These are phyloP conservation scores for Leptinotarsa juncta DNA, from an alignment of 2,888 invertebrate species.

Conservation along the genomic window DNA sequence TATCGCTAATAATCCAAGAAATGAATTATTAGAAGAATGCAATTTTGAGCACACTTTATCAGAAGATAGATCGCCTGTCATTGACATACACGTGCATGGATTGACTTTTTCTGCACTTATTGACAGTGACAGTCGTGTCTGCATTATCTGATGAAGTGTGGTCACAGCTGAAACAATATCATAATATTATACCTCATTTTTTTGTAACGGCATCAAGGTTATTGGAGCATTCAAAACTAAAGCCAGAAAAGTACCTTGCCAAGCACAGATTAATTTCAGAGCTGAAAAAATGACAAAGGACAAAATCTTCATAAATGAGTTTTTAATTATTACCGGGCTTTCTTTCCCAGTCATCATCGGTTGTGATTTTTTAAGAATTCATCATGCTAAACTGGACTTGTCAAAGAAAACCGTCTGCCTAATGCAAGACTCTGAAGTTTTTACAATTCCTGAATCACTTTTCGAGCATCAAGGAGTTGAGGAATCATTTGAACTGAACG, in stretches of 20 bases:
- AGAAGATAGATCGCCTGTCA: neutral
- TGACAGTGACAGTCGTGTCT: neutral
- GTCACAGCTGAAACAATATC: conserved; percentile 5
- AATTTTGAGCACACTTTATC: conserved; percentile 9
- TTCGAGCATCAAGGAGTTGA: neutral
- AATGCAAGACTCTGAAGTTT: neutral
- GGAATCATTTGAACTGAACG: neutral
- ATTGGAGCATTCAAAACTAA: conserved; percentile 17
- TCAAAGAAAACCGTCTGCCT: neutral
- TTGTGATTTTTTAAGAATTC: conserved; percentile 1
- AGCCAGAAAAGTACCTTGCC: conserved; percentile 1
- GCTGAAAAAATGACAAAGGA: neutral
- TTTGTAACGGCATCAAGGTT: conserved; percentile 14
- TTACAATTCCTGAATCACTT: neutral
- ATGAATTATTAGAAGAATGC: conserved; percentile 14
- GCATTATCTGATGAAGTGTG: conserved; percentile 15
- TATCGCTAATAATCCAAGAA: conserved; percentile 16
- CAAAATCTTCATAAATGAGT: conserved; percentile 1
- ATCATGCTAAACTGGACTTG: neutral
- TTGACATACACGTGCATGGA: neutral
- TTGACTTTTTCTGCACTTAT: neutral
- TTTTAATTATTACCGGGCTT: conserved; percentile 18
- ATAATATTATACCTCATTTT: conserved; percentile 9
- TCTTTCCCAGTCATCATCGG: neutral
- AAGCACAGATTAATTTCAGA: conserved; percentile 4